These are phyloP conservation scores for Rana temporaria DNA, from an alignment of 2,113 vertebrate species.

Conservation along the genomic window DNA sequence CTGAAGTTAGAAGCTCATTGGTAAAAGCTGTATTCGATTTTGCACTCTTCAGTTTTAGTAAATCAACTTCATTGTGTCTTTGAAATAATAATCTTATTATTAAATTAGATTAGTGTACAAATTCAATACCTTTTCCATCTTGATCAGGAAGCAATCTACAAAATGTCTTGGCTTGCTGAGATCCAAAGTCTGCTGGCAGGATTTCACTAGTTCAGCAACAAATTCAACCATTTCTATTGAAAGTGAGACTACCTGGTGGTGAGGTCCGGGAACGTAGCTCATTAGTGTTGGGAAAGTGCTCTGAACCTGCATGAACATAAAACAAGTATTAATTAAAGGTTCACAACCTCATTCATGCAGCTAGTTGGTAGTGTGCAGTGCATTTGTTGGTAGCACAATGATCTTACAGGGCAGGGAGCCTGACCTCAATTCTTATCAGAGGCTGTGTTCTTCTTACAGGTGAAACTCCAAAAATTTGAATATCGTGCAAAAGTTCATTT, in stretches of 20 bases:
- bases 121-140: conserved; percentile 68
- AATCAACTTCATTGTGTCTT: too few relatives aligned
- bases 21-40: too few relatives aligned
- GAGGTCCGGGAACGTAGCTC: conserved; percentile 36
- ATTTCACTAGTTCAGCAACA: conserved; percentile 58
- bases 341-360: too few relatives aligned
- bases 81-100: background rate
- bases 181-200: conserved; percentile 62
- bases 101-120: background rate
- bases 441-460: too few relatives aligned
- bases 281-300: conserved; percentile 4
- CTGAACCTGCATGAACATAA: background rate
- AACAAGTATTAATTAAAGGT: background rate
- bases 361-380: too few relatives aligned
- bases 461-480: too few relatives aligned
- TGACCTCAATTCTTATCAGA: too few relatives aligned
- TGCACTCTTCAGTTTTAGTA: too few relatives aligned
- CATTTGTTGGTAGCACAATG: too few relatives aligned
- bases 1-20: too few relatives aligned
- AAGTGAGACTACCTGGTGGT: background rate
- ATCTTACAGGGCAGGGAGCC: too few relatives aligned
- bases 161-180: conserved; percentile 62
- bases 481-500: too few relatives aligned
- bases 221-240: conserved; percentile 28
- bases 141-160: conserved; percentile 68